These are phyloP conservation scores for Blastomussa wellsi DNA, from an alignment of 92 coral and sea anemone genomes.

Conservation along the genomic window DNA sequence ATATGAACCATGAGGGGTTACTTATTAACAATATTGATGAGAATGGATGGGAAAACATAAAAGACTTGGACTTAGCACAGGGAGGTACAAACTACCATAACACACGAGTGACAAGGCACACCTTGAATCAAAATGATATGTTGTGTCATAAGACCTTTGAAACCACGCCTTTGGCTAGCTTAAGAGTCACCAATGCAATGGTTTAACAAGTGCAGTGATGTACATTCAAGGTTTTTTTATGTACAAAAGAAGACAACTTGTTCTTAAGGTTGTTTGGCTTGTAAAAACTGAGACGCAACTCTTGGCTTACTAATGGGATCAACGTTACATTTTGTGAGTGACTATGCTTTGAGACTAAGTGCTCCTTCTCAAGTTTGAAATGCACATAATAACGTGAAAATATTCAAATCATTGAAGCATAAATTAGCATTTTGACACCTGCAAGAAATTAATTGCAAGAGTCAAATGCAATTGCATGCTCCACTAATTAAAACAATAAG, in stretches of 20 bases:
- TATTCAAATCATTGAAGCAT: slow-evolving; percentile 18
- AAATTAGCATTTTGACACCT: neutral
- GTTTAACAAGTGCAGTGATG: neutral
- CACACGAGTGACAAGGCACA: neutral
- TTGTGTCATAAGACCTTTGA: neutral
- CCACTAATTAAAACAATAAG: neutral
- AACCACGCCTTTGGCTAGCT: neutral
- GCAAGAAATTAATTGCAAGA: neutral
- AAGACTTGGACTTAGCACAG: neutral
- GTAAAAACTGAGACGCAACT: neutral
- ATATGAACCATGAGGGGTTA: neutral
- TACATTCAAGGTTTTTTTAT: neutral
- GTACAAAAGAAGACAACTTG: neutral
- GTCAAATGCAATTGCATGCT: slow-evolving; percentile 2
- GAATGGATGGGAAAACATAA: neutral
- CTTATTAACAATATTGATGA: neutral
- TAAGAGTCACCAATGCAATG: neutral
- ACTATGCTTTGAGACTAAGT: neutral
- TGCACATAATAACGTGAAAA: neutral
- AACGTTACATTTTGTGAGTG: neutral
- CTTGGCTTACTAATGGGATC: neutral
- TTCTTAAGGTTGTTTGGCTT: neutral
- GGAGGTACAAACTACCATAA: neutral
- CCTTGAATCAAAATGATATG: slow-evolving; percentile 6
- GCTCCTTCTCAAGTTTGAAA: neutral